phyloP scores from a whole-genome alignment of 2,113 vertebrate species.

The Thalassoma bifasciatum region DNA sequence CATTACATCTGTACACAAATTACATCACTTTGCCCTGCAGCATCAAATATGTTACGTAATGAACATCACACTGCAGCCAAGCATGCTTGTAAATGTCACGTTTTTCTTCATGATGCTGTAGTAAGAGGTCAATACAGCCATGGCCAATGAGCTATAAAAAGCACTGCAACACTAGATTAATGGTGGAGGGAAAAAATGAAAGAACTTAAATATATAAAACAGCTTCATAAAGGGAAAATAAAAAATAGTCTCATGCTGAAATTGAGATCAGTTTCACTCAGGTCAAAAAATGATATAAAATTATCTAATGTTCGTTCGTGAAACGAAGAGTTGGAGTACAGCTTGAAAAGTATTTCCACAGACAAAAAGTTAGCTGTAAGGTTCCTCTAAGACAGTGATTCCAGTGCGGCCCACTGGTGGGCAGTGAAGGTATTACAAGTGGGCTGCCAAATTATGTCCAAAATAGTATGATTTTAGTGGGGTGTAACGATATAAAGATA shows the following conservation, averaged over 20 bases:
- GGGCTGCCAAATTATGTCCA: no score
- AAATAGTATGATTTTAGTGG: no score
- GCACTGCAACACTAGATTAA: not conserved
- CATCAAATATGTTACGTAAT: conserved; percentile 59
- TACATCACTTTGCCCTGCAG: conserved; percentile 49
- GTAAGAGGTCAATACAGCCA: conserved; percentile 27
- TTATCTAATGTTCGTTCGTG: no score
- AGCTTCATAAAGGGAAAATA: not conserved
- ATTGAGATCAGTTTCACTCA: not conserved
- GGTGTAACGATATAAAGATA: no score
- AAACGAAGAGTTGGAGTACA: no score
- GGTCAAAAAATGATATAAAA: not conserved
- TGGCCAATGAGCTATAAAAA: conserved; percentile 17
- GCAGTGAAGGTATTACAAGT: no score
- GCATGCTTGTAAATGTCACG: conserved; percentile 40
- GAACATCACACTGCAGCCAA: conserved; percentile 29
- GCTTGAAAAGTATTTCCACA: no score
- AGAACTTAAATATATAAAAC: not conserved
- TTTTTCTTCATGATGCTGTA: conserved; percentile 33
- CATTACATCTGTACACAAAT: conserved; percentile 16
- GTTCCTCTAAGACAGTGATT: no score
- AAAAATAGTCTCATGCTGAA: not conserved
- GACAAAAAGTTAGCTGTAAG: no score
- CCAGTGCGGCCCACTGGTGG: no score
- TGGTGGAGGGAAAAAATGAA: not conserved